These are phyloP conservation scores for Agelaius phoeniceus DNA, from an alignment of 2,113 vertebrate species.

Conservation along the genomic window DNA sequence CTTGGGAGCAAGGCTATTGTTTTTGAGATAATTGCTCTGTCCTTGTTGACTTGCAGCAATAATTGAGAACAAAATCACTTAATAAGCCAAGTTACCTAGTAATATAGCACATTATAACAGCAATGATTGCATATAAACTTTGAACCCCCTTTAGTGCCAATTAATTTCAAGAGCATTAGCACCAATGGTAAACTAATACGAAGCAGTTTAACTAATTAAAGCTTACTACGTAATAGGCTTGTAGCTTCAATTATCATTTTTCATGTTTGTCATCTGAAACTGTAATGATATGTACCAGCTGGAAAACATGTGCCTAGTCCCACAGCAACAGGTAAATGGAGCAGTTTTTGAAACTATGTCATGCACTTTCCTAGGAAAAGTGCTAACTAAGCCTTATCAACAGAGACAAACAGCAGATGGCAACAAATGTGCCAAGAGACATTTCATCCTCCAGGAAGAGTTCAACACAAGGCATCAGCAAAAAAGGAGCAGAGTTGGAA, in stretches of 20 bases:
- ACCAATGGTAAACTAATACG: slow-evolving; percentile 44
- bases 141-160: slow-evolving; percentile 47
- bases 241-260: slow-evolving; percentile 47
- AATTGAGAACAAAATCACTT: slow-evolving; percentile 16
- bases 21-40: slow-evolving; percentile 10
- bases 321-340: slow-evolving; percentile 46
- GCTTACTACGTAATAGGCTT: slow-evolving; percentile 21
- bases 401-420: slow-evolving; percentile 62
- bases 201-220: slow-evolving; percentile 59
- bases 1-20: slow-evolving; percentile 2
- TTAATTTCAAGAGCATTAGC: slow-evolving; percentile 62
- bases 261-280: slow-evolving; percentile 22
- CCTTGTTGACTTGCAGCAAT: slow-evolving; percentile 36
- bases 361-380: slow-evolving; percentile 20
- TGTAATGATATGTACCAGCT: slow-evolving; percentile 11
- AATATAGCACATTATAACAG: slow-evolving; percentile 30
- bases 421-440: slow-evolving; percentile 53
- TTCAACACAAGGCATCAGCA: slow-evolving; percentile 49
- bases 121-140: slow-evolving; percentile 29
- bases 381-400: slow-evolving; percentile 51
- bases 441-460: slow-evolving; percentile 50
- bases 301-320: background rate
- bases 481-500: slow-evolving; percentile 41
- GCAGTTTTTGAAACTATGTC: background rate
- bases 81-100: slow-evolving; percentile 44